phyloP scores from a whole-genome alignment of 2,113 vertebrate species.

The Coturnix japonica region DNA sequence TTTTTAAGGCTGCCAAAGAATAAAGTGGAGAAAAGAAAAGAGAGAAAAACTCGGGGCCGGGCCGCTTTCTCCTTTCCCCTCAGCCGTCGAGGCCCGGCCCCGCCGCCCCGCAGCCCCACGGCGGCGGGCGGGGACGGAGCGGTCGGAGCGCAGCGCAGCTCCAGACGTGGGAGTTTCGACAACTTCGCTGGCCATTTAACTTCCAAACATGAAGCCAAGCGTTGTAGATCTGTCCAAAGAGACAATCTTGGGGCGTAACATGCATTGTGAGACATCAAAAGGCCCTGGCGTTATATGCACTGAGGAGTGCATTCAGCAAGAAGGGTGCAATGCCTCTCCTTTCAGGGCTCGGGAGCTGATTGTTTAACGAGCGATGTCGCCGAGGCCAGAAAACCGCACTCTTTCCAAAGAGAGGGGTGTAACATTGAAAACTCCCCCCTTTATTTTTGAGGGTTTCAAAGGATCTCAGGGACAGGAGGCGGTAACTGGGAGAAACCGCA shows the following conservation, averaged over 20 bases:
- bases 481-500: not conserved
- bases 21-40: conserved; percentile 28
- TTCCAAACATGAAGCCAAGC: conserved; percentile 83
- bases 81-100: not conserved
- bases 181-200: conserved; percentile 76
- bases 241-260: conserved; percentile 82
- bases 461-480: conserved; percentile 41
- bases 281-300: conserved; percentile 73
- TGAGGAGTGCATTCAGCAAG: conserved; percentile 74
- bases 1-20: conserved; percentile 53
- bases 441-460: conserved; percentile 36
- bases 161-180: conserved; percentile 79
- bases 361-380: conserved; percentile 66
- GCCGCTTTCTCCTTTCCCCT: not conserved
- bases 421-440: conserved; percentile 49
- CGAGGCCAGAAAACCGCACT: conserved; percentile 55
- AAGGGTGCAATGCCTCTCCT: conserved; percentile 69
- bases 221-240: conserved; percentile 83
- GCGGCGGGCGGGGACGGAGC: too few relatives aligned
- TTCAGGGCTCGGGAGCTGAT: conserved; percentile 70
- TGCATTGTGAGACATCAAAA: conserved; percentile 81
- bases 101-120: not conserved
- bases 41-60: not conserved
- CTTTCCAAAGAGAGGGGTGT: conserved; percentile 59
- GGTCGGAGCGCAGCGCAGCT: not conserved